phyloP scores from a whole-genome alignment of 2,888 invertebrate genomes.

The Gymnocheta viridis region DNA sequence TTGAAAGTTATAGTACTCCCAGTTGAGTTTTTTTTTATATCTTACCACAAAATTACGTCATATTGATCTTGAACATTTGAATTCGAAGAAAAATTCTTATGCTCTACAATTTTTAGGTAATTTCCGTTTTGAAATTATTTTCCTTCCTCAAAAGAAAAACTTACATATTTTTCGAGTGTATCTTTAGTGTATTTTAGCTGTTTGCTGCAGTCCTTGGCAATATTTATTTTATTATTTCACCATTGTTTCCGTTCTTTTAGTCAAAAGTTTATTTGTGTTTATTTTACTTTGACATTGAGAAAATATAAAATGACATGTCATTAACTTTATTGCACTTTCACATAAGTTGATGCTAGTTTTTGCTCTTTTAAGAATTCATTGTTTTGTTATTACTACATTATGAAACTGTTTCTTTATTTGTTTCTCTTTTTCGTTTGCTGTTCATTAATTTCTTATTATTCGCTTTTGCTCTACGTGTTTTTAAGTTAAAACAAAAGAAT shows the following conservation, averaged over 20 bases:
- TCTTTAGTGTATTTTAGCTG: neutral
- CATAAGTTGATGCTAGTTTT: conserved; percentile 21
- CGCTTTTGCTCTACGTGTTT: neutral
- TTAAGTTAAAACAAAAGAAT: neutral
- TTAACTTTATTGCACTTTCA: conserved; percentile 71
- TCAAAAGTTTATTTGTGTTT: conserved; percentile 60
- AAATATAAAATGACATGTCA: conserved; percentile 68
- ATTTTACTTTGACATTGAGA: conserved; percentile 61
- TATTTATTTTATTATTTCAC: conserved; percentile 35
- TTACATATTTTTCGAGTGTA: neutral
- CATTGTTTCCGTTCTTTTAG: conserved; percentile 15
- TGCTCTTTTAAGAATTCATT: neutral
- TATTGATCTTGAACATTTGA: too few species aligned
- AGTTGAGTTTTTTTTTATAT: neutral
- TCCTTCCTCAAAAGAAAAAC: too few species aligned
- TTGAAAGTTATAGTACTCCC: neutral
- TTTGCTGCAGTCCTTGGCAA: neutral
- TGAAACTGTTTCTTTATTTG: neutral
- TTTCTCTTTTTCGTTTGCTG: neutral
- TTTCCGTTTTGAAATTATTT: too few species aligned
- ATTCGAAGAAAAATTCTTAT: neutral
- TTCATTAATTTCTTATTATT: neutral
- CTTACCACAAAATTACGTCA: too few species aligned
- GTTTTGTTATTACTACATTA: neutral
- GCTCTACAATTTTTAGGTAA: too few species aligned